Conservation (phyloP, 2,113 vertebrate genomes). For the Leucosticte australis region DNA sequence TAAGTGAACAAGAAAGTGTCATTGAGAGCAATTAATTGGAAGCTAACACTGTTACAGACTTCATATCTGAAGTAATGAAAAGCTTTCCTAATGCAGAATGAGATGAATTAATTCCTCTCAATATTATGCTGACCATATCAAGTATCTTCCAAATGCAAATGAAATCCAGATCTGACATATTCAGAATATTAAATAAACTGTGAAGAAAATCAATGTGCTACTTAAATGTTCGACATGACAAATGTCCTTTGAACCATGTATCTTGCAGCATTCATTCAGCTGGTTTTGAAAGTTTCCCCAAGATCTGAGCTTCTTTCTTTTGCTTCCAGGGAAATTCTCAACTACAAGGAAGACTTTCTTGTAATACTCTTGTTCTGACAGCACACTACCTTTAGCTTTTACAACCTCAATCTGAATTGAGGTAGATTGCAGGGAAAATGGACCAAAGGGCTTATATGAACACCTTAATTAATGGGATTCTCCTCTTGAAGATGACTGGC, state of each 20-base stretch:
- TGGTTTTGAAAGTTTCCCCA: not conserved
- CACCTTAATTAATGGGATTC: not conserved
- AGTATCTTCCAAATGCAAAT: slow-evolving; percentile 18
- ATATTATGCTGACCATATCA: not conserved
- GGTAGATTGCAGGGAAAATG: not conserved
- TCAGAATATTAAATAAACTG: slow-evolving; percentile 3
- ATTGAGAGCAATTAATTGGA: not conserved
- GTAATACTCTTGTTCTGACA: not conserved
- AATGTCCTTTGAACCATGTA: not conserved
- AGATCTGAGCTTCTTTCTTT: not conserved
- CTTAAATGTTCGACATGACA: not conserved
- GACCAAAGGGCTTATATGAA: not conserved
- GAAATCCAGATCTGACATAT: not conserved
- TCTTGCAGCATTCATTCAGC: not conserved
- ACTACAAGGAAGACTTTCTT: not conserved
- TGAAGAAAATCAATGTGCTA: not conserved
- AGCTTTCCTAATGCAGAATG: not conserved
- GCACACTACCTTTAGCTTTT: not conserved
- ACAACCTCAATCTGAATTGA: not conserved
- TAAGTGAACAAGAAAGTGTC: not conserved
- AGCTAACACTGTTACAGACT: not conserved
- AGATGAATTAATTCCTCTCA: not conserved
- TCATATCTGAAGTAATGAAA: not conserved
- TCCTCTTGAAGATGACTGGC: not conserved
- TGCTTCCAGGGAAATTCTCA: not conserved